Evolutionary conservation across 2,797 vertebrate genomes (phyloP), one percentile per base, ranked within the genome.

Genomic region (Mallotus villosus): DNA sequence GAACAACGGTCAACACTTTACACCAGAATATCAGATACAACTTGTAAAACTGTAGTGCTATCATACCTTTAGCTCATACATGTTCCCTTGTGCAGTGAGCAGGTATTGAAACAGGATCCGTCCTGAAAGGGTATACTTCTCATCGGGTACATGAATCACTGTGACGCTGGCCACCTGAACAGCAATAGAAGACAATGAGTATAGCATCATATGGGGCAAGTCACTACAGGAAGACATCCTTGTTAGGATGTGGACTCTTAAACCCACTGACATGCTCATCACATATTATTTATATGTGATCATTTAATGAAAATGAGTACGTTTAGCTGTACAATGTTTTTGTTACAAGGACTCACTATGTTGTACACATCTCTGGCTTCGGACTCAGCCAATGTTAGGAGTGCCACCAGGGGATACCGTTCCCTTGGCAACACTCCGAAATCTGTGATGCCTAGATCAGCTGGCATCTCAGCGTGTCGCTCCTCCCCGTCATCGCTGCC

Each of bases 11-110:
- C 24, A 53, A 25, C 11, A 21, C 11, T n/a, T 53, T 27, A 21
- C 17, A 64, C 62, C 34, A 32, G 11, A 34, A 64, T 21, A 8
- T 64, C 17, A 41, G 12, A 67, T 53, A 5, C 22, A 16, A 51
- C 5, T 14, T 24, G 8, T 9, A 59, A 24, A 51, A 14, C 22
- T 24, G 8, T 21, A 24, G 8, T 12, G 29, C 63, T n/a, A 37
- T 24, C 66, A 63, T 91, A 98, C 97, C 95, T 99, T 97, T 69
- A 99, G 91, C 74, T 98, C 95, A 12, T 93, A 95, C 91, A 96
- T 93, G 89, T 93, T 94, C 63, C 97, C 96, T 71, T 95, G 94
- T 69, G 93, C 88, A 34, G 95, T 95, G 70, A 99, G 95, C 5
- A 99, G 92, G 88, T 97, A 95, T 73, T 97, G 96, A 74, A 96